Evolutionary conservation across 2,797 vertebrate species (phyloP), one percentile per base, ranked within the genome.

Genomic region (Channa striata): DNA sequence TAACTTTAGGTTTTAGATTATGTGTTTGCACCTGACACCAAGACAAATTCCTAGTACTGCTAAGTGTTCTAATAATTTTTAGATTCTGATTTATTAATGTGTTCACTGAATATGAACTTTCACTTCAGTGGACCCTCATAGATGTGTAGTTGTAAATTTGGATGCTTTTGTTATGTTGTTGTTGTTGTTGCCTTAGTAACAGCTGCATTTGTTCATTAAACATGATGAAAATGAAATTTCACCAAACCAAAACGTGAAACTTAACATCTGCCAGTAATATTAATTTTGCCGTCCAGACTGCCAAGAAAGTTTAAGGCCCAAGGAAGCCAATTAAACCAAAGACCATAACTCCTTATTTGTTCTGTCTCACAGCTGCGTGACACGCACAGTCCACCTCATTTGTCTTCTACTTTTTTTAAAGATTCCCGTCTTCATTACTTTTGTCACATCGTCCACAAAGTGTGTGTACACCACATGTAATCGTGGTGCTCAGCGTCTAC

Each of bases 101-200:
- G 21, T 21, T 1, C 20, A 25, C 34, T 37, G n/a, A 49, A 64
- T 42, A 23, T 42, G 0, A 23, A 49, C 12, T 51, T 20, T 33
- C 9, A 19, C 0, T 16, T 42, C 16, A 43, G 13, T 8, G 6
- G 21, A 33, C 4, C 13, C 6, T 19, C 7, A 33, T 8, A 10
- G 37, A 52, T 0, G 2, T 52, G 5, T 11, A 37, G 5, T 19
- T 65, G 8, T 50, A 6, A 1, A 8, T 54, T 39, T 56, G 8
- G 11, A 21, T 51, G 13, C 3, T 40, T 16, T 23, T 36, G 25
- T 30, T 6, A 4, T 30, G 25, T 30, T 30, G 25, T 30, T 30
- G 25, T 2, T 33, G 44, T 16, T 39, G 76, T 68, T 72, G 48
- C 36, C 25, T 5, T 21, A 57, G 57, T 36, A 20, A 71, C 62